Evolutionary conservation across 2,888 invertebrate species (phyloP).

Genomic region (Hypsopygia costalis): DNA sequence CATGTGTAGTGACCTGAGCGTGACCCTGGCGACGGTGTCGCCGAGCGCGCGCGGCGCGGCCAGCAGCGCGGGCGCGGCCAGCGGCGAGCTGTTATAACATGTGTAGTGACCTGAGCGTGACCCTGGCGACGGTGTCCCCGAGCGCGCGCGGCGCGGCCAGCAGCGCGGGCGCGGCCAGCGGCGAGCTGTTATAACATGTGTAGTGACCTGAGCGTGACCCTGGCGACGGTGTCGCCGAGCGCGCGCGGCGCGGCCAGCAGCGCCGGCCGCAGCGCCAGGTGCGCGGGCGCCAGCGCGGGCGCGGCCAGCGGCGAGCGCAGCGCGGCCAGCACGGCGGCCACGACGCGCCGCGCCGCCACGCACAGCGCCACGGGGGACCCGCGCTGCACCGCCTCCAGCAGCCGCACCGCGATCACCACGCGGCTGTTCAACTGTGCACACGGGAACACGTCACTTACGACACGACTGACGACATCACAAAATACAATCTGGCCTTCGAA

Average conservation of each 20-base stretch:
- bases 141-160: no score
- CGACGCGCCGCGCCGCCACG: conserved; percentile 38
- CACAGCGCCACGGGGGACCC: conserved; percentile 44
- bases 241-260: conserved; percentile 54
- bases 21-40: no score
- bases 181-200: no score
- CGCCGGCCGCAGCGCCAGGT: conserved; percentile 77
- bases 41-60: no score
- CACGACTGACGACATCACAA: no score
- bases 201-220: conserved; percentile 85
- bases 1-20: no score
- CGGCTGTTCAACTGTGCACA: conserved; percentile 42
- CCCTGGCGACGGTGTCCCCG: no score
- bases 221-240: conserved; percentile 83
- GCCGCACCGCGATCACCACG: conserved; percentile 42
- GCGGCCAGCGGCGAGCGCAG: conserved; percentile 90
- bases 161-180: no score
- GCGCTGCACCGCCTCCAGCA: conserved; percentile 76
- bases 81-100: no score
- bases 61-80: no score
- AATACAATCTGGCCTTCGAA: no score
- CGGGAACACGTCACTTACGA: background rate
- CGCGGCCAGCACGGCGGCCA: conserved; percentile 77
- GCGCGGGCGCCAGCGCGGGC: conserved; percentile 82
- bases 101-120: no score